Conservation (phyloP, 2,113 vertebrate species). For the Procapra przewalskii region DNA sequence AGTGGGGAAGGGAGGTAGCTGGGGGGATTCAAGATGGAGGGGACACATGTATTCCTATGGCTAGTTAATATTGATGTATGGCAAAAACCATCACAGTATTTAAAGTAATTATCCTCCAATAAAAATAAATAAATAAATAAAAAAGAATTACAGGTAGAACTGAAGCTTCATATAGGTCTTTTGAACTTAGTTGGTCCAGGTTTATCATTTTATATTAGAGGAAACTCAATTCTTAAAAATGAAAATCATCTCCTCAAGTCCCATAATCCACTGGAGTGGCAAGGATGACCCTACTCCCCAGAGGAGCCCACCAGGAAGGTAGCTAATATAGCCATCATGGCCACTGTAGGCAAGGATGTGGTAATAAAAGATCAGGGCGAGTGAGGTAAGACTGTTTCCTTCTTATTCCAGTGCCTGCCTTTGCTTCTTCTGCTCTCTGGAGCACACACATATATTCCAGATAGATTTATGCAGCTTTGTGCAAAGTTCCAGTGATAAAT, state of each 20-base stretch:
- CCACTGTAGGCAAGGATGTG: neutral
- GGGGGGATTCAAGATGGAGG: neutral
- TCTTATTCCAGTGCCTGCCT: neutral
- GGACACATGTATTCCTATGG: neutral
- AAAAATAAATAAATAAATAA: neutral
- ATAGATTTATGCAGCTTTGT: neutral
- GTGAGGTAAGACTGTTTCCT: neutral
- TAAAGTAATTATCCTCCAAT: neutral
- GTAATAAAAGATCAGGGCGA: neutral
- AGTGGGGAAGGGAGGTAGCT: neutral
- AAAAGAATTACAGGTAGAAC: neutral
- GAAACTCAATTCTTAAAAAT: neutral
- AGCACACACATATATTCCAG: neutral
- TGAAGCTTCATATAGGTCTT: neutral
- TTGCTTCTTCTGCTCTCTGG: neutral
- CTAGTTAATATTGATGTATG: neutral
- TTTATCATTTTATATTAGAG: neutral
- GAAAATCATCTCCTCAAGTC: neutral
- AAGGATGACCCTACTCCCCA: neutral
- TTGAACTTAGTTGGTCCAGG: neutral
- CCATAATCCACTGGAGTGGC: neutral
- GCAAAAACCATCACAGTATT: neutral
- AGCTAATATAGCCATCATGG: neutral
- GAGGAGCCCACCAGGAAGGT: neutral
- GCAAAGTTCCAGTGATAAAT: neutral